Percentiles rank a stretch among this genome's conserved stretches.
phyloP scores from a whole-genome alignment of 2,888 invertebrate genomes.

The Iselma pallidipennis region DNA sequence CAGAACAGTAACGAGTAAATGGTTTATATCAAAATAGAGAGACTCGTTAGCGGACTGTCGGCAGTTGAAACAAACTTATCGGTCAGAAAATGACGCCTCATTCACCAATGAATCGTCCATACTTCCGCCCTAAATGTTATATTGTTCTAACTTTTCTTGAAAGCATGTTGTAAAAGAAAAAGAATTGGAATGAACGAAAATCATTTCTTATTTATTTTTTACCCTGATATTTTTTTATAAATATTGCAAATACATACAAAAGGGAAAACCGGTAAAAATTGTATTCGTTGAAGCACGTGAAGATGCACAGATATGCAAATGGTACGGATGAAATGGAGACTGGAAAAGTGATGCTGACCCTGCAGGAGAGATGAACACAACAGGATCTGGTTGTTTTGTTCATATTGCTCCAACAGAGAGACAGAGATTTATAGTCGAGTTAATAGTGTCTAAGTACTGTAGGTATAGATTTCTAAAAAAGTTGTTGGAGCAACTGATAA shows the following conservation, averaged over 20 bases:
- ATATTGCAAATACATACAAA: constrained; percentile 5
- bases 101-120: constrained; percentile 23
- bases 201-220: neutral
- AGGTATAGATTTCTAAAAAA: constrained; percentile 33
- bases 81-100: constrained; percentile 19
- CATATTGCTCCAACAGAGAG: constrained; percentile 25
- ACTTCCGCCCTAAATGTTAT: constrained; percentile 16
- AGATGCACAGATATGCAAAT: constrained; percentile 35
- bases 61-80: constrained; percentile 40
- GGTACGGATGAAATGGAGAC: constrained; percentile 13
- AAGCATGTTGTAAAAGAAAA: constrained; percentile 4
- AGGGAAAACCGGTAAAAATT: constrained; percentile 18
- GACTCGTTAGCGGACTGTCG: constrained; percentile 37
- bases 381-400: constrained; percentile 8
- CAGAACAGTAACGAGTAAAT: constrained; percentile 44
- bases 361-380: constrained; percentile 13
- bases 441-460: constrained; percentile 31
- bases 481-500: constrained; percentile 25
- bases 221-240: neutral
- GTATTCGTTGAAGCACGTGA: constrained; percentile 35
- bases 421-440: constrained; percentile 32
- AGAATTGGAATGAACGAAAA: neutral
- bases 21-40: constrained; percentile 46
- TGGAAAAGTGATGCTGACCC: constrained; percentile 20
- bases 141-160: constrained; percentile 3